phyloP scores from a whole-genome alignment of 2,888 invertebrate genomes.

The Pristionchus japonicus region DNA sequence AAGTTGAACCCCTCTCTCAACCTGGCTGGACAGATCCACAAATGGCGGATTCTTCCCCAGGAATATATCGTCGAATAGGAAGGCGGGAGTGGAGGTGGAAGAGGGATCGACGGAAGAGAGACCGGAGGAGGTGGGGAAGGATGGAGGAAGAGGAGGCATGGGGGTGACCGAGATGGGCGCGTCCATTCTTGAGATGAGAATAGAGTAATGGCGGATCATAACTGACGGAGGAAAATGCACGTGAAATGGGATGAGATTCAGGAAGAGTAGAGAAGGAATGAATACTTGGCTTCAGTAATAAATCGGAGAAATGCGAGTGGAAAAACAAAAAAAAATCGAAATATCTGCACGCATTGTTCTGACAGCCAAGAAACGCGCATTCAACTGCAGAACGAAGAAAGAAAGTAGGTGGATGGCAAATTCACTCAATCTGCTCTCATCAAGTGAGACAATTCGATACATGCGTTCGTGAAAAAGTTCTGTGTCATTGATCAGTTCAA shows the following conservation, averaged over 20 bases:
- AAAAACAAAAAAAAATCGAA: neutral
- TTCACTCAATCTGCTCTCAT: neutral
- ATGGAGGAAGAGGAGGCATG: neutral
- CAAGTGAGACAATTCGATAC: neutral
- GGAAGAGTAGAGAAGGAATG: neutral
- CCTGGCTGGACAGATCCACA: neutral
- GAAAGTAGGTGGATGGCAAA: neutral
- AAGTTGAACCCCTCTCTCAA: neutral
- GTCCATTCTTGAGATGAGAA: neutral
- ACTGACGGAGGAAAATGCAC: too few species aligned
- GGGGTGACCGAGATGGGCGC: neutral
- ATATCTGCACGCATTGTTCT: too few species aligned
- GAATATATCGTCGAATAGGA: neutral
- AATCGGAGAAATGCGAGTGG: too few species aligned
- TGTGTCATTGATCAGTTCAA: neutral
- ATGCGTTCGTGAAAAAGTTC: neutral
- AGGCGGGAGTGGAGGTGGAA: neutral
- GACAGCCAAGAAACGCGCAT: too few species aligned
- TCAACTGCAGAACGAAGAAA: neutral
- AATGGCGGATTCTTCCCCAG: conserved; percentile 3
- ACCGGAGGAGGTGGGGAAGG: neutral
- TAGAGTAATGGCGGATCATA: too few species aligned
- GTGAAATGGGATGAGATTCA: neutral
- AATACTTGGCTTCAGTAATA: neutral
- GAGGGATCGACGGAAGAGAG: conserved; percentile 3